Base-by-base conservation (phyloP, 2,797 vertebrate species). In the Chlorospingus flavigularis region DNA sequence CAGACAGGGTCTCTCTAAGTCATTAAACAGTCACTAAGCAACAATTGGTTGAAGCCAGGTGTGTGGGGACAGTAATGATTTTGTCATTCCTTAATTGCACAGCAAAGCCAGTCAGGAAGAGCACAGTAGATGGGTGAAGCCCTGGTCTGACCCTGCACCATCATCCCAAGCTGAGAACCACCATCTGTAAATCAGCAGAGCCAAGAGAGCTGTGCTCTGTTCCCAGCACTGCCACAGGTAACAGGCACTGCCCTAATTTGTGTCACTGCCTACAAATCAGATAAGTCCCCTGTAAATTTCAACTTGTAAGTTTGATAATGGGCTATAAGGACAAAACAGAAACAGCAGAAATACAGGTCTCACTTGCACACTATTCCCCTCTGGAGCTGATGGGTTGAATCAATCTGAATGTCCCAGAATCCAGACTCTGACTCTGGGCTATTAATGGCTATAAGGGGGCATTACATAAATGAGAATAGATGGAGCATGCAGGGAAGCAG, bases 231-330 rank as follows among this genome's bases (percentile, higher is more conserved):
- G 50, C 24, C 45, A 42, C 2, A 68, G 31, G 11, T 5, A 24
- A 31, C 0, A 0, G 66, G n/a, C 16, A 72, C 15, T 0, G 2
- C 4, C 40, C 6, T 13, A 9, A 43, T 35, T 11, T 24, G 11
- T 40, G 43, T 39, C 24, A 35, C 26, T 17, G 4, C 0, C 7
- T n/a, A 31, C 31, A 13, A 6, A 12, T 10, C 37, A 73, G n/a
- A 31, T 13, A 54, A 82, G 12, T 9, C 48, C 20, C 40, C 37
- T 7, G 25, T 8, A 55, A 33, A 65, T 33, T 51, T 42, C 53
- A 60, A 6, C 5, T 68, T 58, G 30, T 7, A 67, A 42, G 10
- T 72, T 47, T 35, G 17, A 10, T 48, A 11, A 30, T 18, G 9
- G 31, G 19, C 17, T 40, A 17, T 3, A 62, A n/a, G 33, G n/a